Conservation (phyloP, 2,888 invertebrate species). For the Oscheius sp. region DNA sequence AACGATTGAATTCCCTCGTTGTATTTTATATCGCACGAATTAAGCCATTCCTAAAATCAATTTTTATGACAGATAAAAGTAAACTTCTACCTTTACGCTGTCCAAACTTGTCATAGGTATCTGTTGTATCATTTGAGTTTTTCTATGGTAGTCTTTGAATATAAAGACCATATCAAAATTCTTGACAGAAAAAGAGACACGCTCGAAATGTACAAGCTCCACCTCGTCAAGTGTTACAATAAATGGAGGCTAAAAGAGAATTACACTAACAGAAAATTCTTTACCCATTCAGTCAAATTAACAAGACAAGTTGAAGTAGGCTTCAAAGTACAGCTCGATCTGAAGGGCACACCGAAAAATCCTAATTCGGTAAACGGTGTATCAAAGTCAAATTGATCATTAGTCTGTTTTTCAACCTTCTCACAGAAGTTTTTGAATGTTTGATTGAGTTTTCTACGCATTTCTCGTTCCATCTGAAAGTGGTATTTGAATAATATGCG, state of each 20-base stretch:
- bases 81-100: constrained; percentile 89
- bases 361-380: constrained; percentile 97
- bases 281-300: constrained; percentile 91
- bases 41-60: constrained; percentile 63
- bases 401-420: constrained; percentile 89
- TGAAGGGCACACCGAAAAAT: constrained; percentile 95
- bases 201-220: constrained; percentile 97
- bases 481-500: neutral
- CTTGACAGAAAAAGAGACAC: constrained; percentile 97
- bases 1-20: constrained; percentile 97
- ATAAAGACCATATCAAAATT: constrained; percentile 99
- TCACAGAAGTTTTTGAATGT: constrained; percentile 99
- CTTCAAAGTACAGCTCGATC: constrained; percentile 80
- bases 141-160: constrained; percentile 95
- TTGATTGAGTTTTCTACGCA: constrained; percentile 93
- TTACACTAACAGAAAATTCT: neutral
- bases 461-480: constrained; percentile 87
- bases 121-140: constrained; percentile 96
- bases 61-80: constrained; percentile 76
- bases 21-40: constrained; percentile 93
- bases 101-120: constrained; percentile 99
- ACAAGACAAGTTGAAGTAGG: constrained; percentile 98
- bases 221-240: constrained; percentile 92
- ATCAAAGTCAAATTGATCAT: constrained; percentile 97
- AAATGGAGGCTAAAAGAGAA: constrained; percentile 84